phyloP scores from a whole-genome alignment of 2,113 vertebrate species.

The Uropsilus gracilis region DNA sequence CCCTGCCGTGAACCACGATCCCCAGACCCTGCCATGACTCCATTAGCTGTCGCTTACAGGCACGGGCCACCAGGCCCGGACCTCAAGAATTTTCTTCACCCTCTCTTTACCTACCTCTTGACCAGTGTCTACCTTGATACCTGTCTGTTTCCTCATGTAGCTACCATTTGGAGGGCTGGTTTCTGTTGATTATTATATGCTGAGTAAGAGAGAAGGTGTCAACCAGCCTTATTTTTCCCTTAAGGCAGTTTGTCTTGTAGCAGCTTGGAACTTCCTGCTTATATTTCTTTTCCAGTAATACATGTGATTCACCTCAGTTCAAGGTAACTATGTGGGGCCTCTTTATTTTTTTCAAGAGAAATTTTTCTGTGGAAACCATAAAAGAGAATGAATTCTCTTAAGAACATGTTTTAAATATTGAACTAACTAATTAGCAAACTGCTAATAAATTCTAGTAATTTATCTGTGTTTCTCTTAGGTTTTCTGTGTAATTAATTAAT shows the following conservation, averaged over 20 bases:
- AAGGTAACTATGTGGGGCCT: neutral
- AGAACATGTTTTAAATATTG: conserved; percentile 6
- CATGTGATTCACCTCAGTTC: conserved; percentile 53
- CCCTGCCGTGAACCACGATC: no score
- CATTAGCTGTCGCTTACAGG: no score
- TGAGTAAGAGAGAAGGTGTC: neutral
- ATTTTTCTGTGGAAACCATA: conserved; percentile 39
- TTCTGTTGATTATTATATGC: neutral
- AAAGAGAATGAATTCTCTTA: neutral
- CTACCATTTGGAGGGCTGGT: neutral
- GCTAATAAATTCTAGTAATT: neutral
- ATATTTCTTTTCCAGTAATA: conserved; percentile 49
- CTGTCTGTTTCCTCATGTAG: neutral
- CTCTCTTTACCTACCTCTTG: neutral
- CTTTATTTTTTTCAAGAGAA: conserved; percentile 5
- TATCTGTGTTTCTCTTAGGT: neutral
- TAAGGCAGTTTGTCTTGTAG: conserved; percentile 39
- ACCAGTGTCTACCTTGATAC: neutral
- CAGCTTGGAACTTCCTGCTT: conserved; percentile 14
- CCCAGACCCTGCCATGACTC: no score
- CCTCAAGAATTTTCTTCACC: neutral
- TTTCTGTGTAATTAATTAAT: conserved; percentile 35
- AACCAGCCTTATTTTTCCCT: neutral
- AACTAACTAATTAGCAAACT: neutral
- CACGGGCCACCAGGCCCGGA: neutral